phyloP scores from a whole-genome alignment of 1,140 invertebrate genomes.

The Lordiphosa clarofinis region DNA sequence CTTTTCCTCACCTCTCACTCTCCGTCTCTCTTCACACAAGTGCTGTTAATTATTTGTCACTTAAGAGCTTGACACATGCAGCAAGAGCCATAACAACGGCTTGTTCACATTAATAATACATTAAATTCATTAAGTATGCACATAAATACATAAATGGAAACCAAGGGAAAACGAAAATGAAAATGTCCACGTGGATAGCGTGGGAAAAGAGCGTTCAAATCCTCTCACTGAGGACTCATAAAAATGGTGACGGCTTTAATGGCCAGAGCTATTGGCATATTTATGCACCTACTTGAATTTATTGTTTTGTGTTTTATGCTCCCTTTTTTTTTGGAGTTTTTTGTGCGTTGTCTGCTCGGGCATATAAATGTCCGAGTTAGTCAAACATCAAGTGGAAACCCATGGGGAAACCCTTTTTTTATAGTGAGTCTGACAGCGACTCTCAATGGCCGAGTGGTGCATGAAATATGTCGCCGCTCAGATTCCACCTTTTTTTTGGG shows the following conservation, averaged over 20 bases:
- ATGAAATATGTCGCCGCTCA: conserved; percentile 70
- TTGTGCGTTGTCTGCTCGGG: conserved; percentile 20
- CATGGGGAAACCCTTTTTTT: conserved; percentile 42
- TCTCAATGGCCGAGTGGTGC: conserved; percentile 36
- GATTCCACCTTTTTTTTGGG: conserved; percentile 17
- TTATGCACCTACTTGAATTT: conserved; percentile 61
- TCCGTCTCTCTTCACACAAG: conserved; percentile 47
- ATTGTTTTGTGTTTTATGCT: conserved; percentile 54
- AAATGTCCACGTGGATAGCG: conserved; percentile 33
- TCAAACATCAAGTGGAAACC: conserved; percentile 41
- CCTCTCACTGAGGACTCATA: conserved; percentile 22
- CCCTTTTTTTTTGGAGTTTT: conserved; percentile 32
- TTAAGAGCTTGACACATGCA: conserved; percentile 66
- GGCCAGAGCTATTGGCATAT: conserved; percentile 62
- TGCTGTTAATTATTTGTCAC: conserved; percentile 76
- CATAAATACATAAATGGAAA: conserved; percentile 69
- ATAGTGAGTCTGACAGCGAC: conserved; percentile 26
- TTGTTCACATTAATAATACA: conserved; percentile 71
- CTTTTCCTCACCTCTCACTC: conserved; percentile 4
- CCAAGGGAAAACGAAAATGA: conserved; percentile 26
- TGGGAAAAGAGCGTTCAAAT: conserved; percentile 1
- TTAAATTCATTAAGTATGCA: conserved; percentile 70
- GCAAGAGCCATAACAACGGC: conserved; percentile 28
- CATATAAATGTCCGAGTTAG: conserved; percentile 66
- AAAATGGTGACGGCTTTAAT: conserved; percentile 54